Conservation (phyloP, 2,797 vertebrate species). For the Pangasius krempfi region DNA sequence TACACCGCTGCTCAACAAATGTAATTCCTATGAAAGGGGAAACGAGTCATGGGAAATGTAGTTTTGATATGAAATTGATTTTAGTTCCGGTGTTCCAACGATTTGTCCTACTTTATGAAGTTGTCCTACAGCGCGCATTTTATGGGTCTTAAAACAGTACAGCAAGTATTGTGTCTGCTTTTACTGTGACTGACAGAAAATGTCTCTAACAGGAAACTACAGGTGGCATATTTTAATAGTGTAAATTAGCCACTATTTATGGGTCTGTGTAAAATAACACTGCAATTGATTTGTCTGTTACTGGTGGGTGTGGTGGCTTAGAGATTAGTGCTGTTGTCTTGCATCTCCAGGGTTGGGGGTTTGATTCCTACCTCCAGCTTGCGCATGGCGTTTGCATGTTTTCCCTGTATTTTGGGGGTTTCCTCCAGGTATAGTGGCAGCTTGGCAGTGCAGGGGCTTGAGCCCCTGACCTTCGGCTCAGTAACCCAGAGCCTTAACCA, state of each 20-base stretch:
- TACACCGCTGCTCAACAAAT: background rate
- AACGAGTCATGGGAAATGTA: conserved; percentile 15
- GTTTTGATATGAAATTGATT: conserved; percentile 1
- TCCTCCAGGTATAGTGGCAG: no score
- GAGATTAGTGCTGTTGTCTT: no score
- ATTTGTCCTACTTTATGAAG: background rate
- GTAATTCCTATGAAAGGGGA: conserved; percentile 3
- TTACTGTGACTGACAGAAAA: background rate
- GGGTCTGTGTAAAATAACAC: background rate
- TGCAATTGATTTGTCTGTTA: background rate
- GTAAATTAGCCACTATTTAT: background rate
- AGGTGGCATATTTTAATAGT: background rate
- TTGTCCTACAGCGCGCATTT: background rate
- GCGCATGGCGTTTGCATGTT: no score
- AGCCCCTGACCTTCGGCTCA: no score
- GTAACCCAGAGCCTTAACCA: no score
- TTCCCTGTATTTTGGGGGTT: no score
- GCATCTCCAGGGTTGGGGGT: no score
- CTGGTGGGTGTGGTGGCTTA: no score
- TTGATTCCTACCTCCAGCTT: no score
- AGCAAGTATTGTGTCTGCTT: background rate
- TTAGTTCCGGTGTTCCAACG: background rate
- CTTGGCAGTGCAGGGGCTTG: no score
- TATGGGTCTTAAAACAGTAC: background rate
- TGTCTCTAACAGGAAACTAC: background rate